These are phyloP conservation scores for Trematomus loennbergii DNA, from an alignment of 2,113 vertebrate genomes.

Conservation along the genomic window DNA sequence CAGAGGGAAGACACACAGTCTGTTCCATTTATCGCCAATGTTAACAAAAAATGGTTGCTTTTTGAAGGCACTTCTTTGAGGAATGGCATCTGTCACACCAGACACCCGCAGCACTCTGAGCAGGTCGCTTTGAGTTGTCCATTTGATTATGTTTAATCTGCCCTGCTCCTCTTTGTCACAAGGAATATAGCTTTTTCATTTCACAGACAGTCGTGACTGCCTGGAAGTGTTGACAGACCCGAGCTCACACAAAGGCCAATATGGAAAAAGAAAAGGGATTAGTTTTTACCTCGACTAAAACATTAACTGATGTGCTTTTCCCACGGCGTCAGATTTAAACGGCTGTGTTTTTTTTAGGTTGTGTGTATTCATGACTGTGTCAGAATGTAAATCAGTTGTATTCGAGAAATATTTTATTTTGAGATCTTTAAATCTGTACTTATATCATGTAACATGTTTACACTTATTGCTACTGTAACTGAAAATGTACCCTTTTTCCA, in stretches of 20 bases:
- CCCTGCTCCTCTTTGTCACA: constrained; percentile 35
- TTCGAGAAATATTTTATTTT: constrained; percentile 32
- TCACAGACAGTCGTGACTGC: constrained; percentile 50
- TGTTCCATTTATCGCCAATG: constrained; percentile 11
- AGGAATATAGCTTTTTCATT: constrained; percentile 57
- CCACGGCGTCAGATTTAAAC: constrained; percentile 54
- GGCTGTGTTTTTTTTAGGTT: constrained; percentile 18
- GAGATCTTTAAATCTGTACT: constrained; percentile 15
- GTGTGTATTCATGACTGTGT: not conserved
- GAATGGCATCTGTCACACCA: constrained; percentile 50
- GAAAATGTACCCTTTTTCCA: not conserved
- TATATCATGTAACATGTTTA: not conserved
- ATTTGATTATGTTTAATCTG: constrained; percentile 52
- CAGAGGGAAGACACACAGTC: constrained; percentile 5
- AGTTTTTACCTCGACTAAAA: constrained; percentile 53
- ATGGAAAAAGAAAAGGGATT: constrained; percentile 30
- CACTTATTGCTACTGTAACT: not conserved
- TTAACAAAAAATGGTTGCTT: not conserved
- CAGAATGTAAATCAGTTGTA: constrained; percentile 54
- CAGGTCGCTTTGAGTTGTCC: constrained; percentile 37
- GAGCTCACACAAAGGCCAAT: constrained; percentile 48
- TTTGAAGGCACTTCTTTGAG: constrained; percentile 48
- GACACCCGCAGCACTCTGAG: constrained; percentile 34
- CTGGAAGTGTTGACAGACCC: constrained; percentile 56
- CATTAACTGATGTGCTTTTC: constrained; percentile 40